Evolutionary conservation across 2,888 invertebrate genomes (phyloP).

Genomic region (Ophraella communa): DNA sequence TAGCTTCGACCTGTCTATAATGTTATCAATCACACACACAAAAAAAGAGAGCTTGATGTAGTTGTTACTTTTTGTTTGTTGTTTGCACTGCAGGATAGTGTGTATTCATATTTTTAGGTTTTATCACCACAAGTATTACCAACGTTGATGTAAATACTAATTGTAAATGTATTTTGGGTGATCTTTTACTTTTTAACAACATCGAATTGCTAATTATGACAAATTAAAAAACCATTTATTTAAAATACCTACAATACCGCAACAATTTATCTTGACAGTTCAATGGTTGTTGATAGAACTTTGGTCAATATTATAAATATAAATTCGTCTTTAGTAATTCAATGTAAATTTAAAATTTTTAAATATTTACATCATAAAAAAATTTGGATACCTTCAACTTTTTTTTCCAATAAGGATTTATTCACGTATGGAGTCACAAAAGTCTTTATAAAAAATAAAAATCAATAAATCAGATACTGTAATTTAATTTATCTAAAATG

Average conservation of each 20-base stretch:
- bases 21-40: slow-evolving; percentile 24
- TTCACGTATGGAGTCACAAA: too few relatives aligned
- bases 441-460: too few relatives aligned
- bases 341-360: background rate
- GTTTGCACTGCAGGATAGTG: slow-evolving; percentile 16
- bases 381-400: too few relatives aligned
- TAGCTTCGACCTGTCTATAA: slow-evolving; percentile 30
- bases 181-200: too few relatives aligned
- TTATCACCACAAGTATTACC: background rate
- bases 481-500: too few relatives aligned
- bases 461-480: too few relatives aligned
- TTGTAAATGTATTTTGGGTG: too few relatives aligned
- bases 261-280: background rate
- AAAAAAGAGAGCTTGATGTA: slow-evolving; percentile 33
- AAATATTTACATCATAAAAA: too few relatives aligned
- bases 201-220: too few relatives aligned
- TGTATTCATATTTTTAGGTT: background rate
- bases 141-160: background rate
- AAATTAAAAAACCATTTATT: background rate
- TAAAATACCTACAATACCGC: background rate
- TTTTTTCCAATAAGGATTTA: too few relatives aligned
- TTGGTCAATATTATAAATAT: background rate
- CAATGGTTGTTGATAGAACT: background rate
- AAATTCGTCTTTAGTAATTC: background rate
- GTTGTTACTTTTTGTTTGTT: slow-evolving; percentile 18